These are phyloP conservation scores for Dryococelus australis DNA, from an alignment of 2,888 invertebrate species.

Conservation along the genomic window DNA sequence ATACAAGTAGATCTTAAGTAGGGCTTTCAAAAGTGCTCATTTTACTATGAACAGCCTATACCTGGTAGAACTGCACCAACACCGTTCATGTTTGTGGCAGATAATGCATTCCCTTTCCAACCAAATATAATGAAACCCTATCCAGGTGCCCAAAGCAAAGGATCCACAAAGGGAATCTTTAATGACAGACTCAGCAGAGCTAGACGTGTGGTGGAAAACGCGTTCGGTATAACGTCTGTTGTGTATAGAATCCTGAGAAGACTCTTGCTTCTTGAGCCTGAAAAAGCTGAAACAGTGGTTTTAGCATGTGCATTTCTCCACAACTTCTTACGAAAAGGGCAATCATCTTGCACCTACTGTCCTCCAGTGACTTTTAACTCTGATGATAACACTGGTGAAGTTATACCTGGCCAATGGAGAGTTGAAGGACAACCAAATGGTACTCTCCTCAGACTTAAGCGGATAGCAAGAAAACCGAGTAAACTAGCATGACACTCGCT, in stretches of 20 bases:
- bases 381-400: background rate
- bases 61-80: background rate
- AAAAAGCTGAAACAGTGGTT: background rate
- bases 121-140: background rate
- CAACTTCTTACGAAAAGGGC: background rate
- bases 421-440: conserved; percentile 10
- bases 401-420: background rate
- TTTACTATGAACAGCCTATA: background rate
- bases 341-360: background rate
- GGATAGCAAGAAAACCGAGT: background rate
- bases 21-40: too few relatives aligned
- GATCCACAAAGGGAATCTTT: background rate
- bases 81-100: background rate
- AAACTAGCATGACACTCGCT: background rate
- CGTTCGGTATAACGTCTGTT: background rate
- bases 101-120: background rate
- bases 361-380: background rate
- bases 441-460: background rate
- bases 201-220: background rate
- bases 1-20: too few relatives aligned
- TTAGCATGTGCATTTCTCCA: background rate
- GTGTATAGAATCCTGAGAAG: background rate
- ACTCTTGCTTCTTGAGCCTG: background rate
- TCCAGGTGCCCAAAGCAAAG: background rate
- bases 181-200: background rate